phyloP scores from a whole-genome alignment of 2,888 invertebrate species.

The Drosophila ochracea region DNA sequence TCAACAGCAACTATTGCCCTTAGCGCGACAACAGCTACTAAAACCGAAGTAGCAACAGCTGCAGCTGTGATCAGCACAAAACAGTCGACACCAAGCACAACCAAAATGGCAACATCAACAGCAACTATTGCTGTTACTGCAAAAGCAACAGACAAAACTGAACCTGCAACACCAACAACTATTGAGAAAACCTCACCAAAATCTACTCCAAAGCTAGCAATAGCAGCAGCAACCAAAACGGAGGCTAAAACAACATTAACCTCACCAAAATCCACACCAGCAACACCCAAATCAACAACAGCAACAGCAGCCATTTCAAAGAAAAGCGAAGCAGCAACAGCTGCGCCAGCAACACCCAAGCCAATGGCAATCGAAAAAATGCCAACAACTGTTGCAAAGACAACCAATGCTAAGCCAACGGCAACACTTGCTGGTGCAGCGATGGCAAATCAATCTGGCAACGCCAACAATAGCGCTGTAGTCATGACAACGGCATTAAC shows the following conservation, averaged over 20 bases:
- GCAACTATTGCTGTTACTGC: neutral
- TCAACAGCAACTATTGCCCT: neutral
- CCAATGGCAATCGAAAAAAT: constrained; percentile 1
- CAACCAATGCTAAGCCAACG: constrained; percentile 24
- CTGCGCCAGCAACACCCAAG: constrained; percentile 13
- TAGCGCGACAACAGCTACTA: neutral
- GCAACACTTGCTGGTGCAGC: constrained; percentile 37
- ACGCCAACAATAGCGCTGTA: constrained; percentile 30
- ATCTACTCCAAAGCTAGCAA: constrained; percentile 7
- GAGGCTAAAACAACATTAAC: neutral
- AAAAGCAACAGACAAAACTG: neutral
- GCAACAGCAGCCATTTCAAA: neutral
- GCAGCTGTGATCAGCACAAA: neutral
- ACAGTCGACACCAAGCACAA: neutral
- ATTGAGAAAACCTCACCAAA: neutral
- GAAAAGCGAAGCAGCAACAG: constrained; percentile 1
- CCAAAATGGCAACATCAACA: neutral
- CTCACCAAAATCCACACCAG: constrained; percentile 10
- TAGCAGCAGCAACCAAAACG: constrained; percentile 8
- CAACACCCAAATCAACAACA: constrained; percentile 22
- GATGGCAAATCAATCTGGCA: constrained; percentile 44
- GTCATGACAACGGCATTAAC: constrained; percentile 46
- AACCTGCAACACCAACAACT: constrained; percentile 3
- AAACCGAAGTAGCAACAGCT: constrained; percentile 4
- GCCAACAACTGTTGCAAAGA: constrained; percentile 6